Base-by-base conservation (phyloP, 1,140 invertebrate genomes). In the Octopus sinensis region DNA sequence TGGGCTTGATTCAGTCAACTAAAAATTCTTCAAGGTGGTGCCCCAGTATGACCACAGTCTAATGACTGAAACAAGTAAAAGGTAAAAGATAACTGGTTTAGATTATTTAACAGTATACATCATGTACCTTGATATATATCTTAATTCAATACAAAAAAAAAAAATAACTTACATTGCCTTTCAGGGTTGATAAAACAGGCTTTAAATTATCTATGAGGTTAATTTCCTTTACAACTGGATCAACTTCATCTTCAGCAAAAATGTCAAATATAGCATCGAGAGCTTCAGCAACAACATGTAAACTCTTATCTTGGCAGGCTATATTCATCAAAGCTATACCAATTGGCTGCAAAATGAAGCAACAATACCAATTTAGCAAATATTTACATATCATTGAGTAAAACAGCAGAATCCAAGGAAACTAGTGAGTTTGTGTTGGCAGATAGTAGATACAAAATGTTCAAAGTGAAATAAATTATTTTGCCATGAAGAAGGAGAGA, bases 251-350 rank as follows among this genome's bases (percentile, higher is more conserved):
- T 88, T 95, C 94, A 4, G 94, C 92, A 90, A 94, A 95, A 71
- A 95, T 92, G 88, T 96, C 95, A 90, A 95, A 94, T 78, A 95
- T 86, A 13, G 93, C 93, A 88, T 95, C 95, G 17, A 95, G 88
- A 23, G 93, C 92, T 90, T 96, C 95, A 52, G 95, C 94, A 13
- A 93, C 89, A 0, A 95, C 92, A 93, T 94, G 94, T 5, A 94
- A 91, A 84, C 94, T 92, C 10, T 81, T 78, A 83, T 93, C 93
- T 78, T 86, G 86, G 68, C 82, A 91, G 90, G 81, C 90, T 89
- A 86, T 91, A 91, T 86, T 91, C 88, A 90, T 53, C 53, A 90
- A 81, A 82, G 88, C 87, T 9, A 83, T 43, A 0, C 90, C 90
- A 53, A 91, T 87, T 51, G 83, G 83, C 89, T 90, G 78, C 17